These are phyloP conservation scores for Drosophila erecta DNA, from an alignment of 1,140 invertebrate species.

Conservation along the genomic window DNA sequence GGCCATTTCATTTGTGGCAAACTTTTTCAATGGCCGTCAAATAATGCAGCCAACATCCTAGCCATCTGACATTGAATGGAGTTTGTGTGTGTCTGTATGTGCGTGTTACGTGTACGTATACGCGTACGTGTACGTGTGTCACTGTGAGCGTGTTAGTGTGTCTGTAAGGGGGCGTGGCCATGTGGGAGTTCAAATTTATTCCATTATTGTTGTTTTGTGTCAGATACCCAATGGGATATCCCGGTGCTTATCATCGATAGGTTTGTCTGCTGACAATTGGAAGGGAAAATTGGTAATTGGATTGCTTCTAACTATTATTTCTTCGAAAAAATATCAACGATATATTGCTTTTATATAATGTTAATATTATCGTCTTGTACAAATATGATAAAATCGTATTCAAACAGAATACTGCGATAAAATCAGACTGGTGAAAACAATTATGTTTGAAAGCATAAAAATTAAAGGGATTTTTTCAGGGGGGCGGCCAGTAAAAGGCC, in stretches of 20 bases:
- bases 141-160: slow-evolving; percentile 1
- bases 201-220: slow-evolving; percentile 40
- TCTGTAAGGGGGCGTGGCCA: background rate
- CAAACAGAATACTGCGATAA: no score
- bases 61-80: slow-evolving; percentile 35
- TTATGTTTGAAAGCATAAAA: no score
- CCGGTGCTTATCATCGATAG: slow-evolving; percentile 39
- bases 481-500: background rate
- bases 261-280: slow-evolving; percentile 22
- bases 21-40: slow-evolving; percentile 50
- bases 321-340: slow-evolving; percentile 23
- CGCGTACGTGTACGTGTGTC: slow-evolving; percentile 8
- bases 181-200: slow-evolving; percentile 28
- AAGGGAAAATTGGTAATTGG: slow-evolving; percentile 20
- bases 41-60: slow-evolving; percentile 34
- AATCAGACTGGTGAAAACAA: no score
- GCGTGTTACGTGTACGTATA: background rate
- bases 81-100: slow-evolving; percentile 4
- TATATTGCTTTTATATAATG: slow-evolving; percentile 8
- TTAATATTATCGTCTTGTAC: no score
- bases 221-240: slow-evolving; percentile 32
- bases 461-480: no score
- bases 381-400: no score
- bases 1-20: slow-evolving; percentile 53
- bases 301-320: slow-evolving; percentile 26